A percentile compares a stretch with the other conserved stretches of the same genome.
phyloP scores from a whole-genome alignment of 2,113 vertebrate genomes.

The Triplophysa tibetana region DNA sequence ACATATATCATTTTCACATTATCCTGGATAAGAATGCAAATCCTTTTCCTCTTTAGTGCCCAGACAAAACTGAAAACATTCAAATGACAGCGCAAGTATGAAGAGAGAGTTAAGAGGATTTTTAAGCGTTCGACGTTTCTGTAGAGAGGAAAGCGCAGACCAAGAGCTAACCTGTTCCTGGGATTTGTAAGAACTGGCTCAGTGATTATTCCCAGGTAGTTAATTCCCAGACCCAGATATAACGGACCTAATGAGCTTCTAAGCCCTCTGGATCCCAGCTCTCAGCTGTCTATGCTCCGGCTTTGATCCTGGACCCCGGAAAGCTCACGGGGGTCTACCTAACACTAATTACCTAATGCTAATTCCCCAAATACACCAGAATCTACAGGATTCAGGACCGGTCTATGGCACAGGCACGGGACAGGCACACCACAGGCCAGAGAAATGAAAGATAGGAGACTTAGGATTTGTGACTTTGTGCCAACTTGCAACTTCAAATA shows the following conservation, averaged over 20 bases:
- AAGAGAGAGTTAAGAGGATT: slow-evolving; percentile 40
- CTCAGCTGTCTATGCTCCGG: slow-evolving; percentile 25
- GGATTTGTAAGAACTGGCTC: slow-evolving; percentile 28
- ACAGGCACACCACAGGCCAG: slow-evolving; percentile 28
- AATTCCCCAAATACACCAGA: slow-evolving; percentile 41
- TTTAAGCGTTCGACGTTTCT: slow-evolving; percentile 8
- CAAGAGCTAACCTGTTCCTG: slow-evolving; percentile 35
- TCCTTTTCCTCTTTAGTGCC: neutral
- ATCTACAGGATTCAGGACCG: slow-evolving; percentile 12
- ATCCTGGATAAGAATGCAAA: neutral
- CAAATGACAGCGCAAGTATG: neutral
- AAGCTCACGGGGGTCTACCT: slow-evolving; percentile 22
- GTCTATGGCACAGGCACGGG: slow-evolving; percentile 14
- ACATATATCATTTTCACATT: neutral
- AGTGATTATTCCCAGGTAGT: slow-evolving; percentile 46
- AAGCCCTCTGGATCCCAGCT: slow-evolving; percentile 34
- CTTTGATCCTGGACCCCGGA: slow-evolving; percentile 41
- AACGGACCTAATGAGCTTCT: slow-evolving; percentile 48
- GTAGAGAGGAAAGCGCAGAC: slow-evolving; percentile 2
- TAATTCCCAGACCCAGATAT: slow-evolving; percentile 45
- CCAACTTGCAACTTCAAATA: neutral
- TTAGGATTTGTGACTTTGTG: neutral
- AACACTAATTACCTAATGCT: slow-evolving; percentile 35
- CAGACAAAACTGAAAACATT: slow-evolving; percentile 21
- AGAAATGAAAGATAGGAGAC: slow-evolving; percentile 15